Evolutionary conservation across 1,140 invertebrate genomes (phyloP).

Genomic region (Cyclargus thomasi): DNA sequence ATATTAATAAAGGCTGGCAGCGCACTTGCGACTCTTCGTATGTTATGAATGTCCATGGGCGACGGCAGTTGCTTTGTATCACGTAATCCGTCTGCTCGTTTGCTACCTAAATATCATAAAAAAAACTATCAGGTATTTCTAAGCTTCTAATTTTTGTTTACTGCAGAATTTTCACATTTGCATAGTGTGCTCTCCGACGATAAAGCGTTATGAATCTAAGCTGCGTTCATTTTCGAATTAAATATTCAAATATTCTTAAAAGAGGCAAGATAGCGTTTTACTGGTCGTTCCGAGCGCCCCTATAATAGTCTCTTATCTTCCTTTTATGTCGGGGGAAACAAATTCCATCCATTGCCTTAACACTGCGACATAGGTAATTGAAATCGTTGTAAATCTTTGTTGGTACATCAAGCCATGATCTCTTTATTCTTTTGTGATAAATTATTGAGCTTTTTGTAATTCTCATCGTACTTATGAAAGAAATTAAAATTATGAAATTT

Average conservation of each 20-base stretch:
- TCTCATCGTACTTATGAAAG: too few species aligned
- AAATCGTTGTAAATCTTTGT: conserved; percentile 33
- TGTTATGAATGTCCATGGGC: too few species aligned
- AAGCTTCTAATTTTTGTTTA: neutral
- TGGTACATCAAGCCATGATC: conserved; percentile 18
- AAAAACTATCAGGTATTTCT: too few species aligned
- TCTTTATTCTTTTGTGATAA: conserved; percentile 4
- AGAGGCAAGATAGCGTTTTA: conserved; percentile 39
- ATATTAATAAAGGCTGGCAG: too few species aligned
- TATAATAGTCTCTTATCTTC: conserved; percentile 36
- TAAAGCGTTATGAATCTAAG: conserved; percentile 8
- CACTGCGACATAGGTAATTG: conserved; percentile 30
- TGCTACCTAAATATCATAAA: too few species aligned
- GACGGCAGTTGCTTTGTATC: too few species aligned
- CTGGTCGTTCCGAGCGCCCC: conserved; percentile 33
- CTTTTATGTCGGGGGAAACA: conserved; percentile 35
- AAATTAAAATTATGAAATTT: too few species aligned
- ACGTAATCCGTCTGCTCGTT: too few species aligned
- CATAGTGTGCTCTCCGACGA: neutral
- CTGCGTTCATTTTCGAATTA: conserved; percentile 29
- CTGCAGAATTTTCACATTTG: neutral
- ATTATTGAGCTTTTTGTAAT: neutral
- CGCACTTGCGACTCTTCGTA: too few species aligned
- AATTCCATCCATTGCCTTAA: conserved; percentile 28
- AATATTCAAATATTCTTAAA: conserved; percentile 44